Conservation (phyloP, 2,113 vertebrate species). For the Scopus umbretta region DNA sequence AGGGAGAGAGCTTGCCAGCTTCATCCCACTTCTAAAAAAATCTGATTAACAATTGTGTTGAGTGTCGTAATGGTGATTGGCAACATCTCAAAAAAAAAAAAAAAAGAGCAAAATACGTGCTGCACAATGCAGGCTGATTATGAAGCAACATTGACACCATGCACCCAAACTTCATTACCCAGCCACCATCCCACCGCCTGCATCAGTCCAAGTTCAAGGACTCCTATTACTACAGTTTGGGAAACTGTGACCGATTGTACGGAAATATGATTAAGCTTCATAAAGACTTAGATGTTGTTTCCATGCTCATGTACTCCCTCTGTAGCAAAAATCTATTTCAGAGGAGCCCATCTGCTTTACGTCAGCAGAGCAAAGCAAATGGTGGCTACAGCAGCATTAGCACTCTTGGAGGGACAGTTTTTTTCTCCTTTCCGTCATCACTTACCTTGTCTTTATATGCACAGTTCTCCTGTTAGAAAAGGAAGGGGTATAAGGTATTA, state of each 20-base stretch:
- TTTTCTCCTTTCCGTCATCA: background rate
- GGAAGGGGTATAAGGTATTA: background rate
- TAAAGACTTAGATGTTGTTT: background rate
- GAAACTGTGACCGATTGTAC: background rate
- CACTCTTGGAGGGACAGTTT: background rate
- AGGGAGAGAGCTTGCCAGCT: background rate
- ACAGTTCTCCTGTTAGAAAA: background rate
- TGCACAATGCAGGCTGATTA: background rate
- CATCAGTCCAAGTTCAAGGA: background rate
- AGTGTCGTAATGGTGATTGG: background rate
- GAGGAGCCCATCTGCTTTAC: background rate
- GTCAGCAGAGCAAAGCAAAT: background rate
- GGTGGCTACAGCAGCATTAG: background rate
- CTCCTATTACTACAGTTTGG: background rate
- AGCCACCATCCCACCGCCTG: background rate
- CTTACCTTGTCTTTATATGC: background rate
- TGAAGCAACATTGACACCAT: background rate
- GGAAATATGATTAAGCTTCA: background rate
- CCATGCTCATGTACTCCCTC: background rate
- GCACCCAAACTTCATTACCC: background rate
- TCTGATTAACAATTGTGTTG: constrained; percentile 8
- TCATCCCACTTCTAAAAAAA: background rate
- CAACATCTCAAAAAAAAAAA: background rate
- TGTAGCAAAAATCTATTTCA: background rate
- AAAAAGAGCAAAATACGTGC: background rate